Evolutionary conservation across 2,797 vertebrate species (phyloP), one percentile per base, ranked within the genome.

Genomic region (Anguilla pacifica): DNA sequence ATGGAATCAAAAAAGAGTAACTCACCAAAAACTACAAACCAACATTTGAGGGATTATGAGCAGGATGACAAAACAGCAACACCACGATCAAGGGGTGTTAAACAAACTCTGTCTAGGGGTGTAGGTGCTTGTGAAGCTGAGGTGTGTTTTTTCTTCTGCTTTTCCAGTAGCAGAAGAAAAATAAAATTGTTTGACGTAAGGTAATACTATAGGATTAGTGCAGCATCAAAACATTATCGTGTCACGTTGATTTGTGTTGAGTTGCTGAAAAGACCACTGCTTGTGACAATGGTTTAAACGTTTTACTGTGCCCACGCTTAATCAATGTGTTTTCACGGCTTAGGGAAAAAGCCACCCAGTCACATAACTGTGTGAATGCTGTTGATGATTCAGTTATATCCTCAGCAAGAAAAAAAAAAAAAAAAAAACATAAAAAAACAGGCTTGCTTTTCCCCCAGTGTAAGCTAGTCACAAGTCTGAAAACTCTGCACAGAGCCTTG

Each of bases 21-120:
- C 49, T 86, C 87, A 19, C 67, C 83, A 51, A 81, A 46, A 86
- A 77, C 84, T 79, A 61, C 28, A 86, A 86, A 87, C 53, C 86
- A 79, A 83, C 57, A 83, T 83, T 77, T 77, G 4, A 82, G 46
- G 77, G 39, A 81, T 61, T 87, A 86, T 55, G 64, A n/a, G 67
- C n/a, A 86, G 43, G 70, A 74, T 49, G 53, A 51, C 35, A 85
- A 85, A 67, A 67, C 61, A 61, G 19, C 55, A 39, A 64, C 7
- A 15, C 83, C 31, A 35, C 31, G 85, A 67, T 46, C 28, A 86
- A 85, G 28, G 67, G 84, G 35, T 72, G 59, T 72, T 70, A 86
- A 53, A 86, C 39, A 77, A 51, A 57, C 19, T 13, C 39, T 31
- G 22, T 77, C 22, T 49, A 46, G 17, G 39, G 74, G 39, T 28